Conservation (phyloP, 2,797 vertebrate species). For the Acomys russatus region DNA sequence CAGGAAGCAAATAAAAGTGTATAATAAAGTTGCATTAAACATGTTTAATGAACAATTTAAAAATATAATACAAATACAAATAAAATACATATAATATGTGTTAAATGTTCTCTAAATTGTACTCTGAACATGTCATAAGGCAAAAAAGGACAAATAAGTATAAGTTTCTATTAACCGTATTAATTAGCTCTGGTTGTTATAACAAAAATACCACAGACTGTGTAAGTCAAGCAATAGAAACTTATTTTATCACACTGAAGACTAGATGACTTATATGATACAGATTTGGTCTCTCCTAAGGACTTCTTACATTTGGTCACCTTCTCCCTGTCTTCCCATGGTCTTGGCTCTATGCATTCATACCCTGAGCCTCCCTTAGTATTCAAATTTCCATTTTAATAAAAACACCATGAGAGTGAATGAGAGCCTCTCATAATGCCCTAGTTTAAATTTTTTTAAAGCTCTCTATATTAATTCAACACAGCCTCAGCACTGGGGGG, state of each 20-base stretch:
- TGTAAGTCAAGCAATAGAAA: background rate
- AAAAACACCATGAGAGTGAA: background rate
- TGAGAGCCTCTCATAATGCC: background rate
- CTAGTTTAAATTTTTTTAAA: slow-evolving; percentile 44
- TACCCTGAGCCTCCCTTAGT: background rate
- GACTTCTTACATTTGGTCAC: background rate
- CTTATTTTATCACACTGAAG: background rate
- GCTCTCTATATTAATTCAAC: background rate
- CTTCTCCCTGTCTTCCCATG: background rate
- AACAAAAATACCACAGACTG: background rate
- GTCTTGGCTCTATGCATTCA: background rate
- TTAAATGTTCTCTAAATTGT: background rate
- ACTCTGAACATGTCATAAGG: background rate
- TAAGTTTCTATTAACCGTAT: background rate
- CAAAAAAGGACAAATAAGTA: background rate
- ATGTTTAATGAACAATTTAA: slow-evolving; percentile 12
- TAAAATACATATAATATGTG: background rate
- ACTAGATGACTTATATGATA: background rate
- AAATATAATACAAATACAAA: slow-evolving; percentile 10
- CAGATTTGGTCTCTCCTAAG: background rate
- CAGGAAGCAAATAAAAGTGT: background rate
- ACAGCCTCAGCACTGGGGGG: background rate
- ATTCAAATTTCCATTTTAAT: background rate
- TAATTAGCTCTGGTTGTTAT: background rate
- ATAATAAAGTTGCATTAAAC: background rate